A percentile compares a stretch with the other conserved stretches of the same genome.
Conservation (phyloP, 2,888 invertebrate species). For the Pilophorus perplexus region DNA sequence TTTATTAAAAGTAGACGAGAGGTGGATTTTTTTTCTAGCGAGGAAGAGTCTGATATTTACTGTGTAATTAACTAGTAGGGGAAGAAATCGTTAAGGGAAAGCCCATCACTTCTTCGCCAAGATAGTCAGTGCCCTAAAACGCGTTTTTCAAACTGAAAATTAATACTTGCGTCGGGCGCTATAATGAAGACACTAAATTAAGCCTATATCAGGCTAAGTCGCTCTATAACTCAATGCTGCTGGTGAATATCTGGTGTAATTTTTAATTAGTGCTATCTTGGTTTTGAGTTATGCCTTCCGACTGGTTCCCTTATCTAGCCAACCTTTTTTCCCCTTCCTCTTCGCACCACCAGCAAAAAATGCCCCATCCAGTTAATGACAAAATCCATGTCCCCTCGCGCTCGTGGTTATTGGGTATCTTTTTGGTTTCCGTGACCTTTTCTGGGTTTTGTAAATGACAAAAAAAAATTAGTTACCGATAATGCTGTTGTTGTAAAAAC, state of each 20-base stretch:
- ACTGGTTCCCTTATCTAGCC: slow-evolving; percentile 47
- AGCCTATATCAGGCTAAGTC: slow-evolving; percentile 46
- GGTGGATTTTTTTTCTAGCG: slow-evolving; percentile 9
- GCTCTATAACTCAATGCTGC: slow-evolving; percentile 46
- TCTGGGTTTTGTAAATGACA: no score
- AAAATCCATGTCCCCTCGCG: slow-evolving; percentile 41
- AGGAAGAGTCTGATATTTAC: slow-evolving; percentile 35
- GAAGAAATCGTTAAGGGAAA: slow-evolving; percentile 38
- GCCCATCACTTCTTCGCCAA: slow-evolving; percentile 41
- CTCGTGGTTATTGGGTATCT: slow-evolving; percentile 40
- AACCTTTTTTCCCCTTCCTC: slow-evolving; percentile 44
- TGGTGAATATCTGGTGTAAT: slow-evolving; percentile 48
- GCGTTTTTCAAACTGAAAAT: slow-evolving; percentile 44
- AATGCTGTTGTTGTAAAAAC: no score
- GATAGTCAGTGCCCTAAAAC: slow-evolving; percentile 40
- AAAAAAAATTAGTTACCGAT: no score
- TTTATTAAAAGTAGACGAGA: no score
- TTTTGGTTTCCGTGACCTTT: slow-evolving; percentile 32
- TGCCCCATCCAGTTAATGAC: slow-evolving; percentile 41
- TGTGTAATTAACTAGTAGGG: slow-evolving; percentile 33
- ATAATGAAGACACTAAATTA: slow-evolving; percentile 47
- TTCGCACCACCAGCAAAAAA: slow-evolving; percentile 38
- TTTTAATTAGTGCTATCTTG: slow-evolving; percentile 48
- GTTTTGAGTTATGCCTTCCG: slow-evolving; percentile 47
- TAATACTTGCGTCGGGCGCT: slow-evolving; percentile 42